Base-by-base conservation (phyloP, 1,140 invertebrate species). In the Ceratosolen fusciceps region DNA sequence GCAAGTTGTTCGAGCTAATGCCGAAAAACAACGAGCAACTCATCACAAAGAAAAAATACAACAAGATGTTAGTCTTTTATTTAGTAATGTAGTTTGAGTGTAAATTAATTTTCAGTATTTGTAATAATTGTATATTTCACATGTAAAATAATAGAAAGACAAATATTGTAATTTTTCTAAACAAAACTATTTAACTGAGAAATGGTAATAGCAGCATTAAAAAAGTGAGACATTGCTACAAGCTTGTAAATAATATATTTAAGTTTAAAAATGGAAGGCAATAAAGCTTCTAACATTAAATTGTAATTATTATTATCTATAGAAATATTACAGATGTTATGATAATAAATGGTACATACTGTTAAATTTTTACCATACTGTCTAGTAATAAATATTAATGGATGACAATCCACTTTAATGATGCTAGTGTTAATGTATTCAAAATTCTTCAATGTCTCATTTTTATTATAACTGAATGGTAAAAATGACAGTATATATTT, bases 1-100 rank as follows among this genome's bases (percentile, higher is more conserved):
- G 70, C 97, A 98, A 91, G 97, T 98, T 83, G 92, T 93, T 65
- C 91, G 94, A 82, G 97, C 98, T 0, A 98, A 98, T 89, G 84
- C 90, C 39, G 94, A 96, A 81, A 98, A 98, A 87, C 94, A 96
- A 79, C 93, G 92, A 82, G 93, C 95, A 39, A 93, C 95, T 19
- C 93, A 94, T 84, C 95, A 97, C 81, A 96, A 96, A 85, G 94
- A 96, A 76, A 92, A 93, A 80, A 94, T 98, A 82, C 97, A 98
- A 83, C 93, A 94, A 87, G 96, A 98, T 92, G 96, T 97, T 88
- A 91, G 86, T 86, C 26, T 73, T 81, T 72, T 77, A 60, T 56
- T 60, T 60, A 60, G 60, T 71, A 71, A 70, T 71, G 26, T 77
- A 77, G 75, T 56, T 39, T 68, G 34, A 77, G 16, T 19, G 3